phyloP scores from a whole-genome alignment of 2,797 vertebrate genomes.

The Onychomys leucogaster region DNA sequence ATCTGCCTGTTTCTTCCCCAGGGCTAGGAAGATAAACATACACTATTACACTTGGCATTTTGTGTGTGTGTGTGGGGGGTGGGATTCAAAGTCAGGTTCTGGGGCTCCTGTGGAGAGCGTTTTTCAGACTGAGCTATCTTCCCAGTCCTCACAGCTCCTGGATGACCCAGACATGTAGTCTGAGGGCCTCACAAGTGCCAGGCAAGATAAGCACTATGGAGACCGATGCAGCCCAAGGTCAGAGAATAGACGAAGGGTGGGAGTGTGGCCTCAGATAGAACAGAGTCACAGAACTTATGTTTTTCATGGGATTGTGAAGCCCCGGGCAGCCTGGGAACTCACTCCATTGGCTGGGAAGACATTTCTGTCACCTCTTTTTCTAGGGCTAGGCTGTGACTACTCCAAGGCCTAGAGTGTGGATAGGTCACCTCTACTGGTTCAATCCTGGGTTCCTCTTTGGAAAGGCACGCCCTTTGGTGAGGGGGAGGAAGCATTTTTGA shows the following conservation, averaged over 20 bases:
- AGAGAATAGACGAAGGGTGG: not conserved
- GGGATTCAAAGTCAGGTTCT: not conserved
- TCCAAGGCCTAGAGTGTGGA: not conserved
- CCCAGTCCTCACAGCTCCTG: not conserved
- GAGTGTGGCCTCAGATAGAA: not conserved
- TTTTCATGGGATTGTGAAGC: not conserved
- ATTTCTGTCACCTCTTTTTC: slow-evolving; percentile 10
- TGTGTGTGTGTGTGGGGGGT: too few species aligned
- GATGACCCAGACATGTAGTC: not conserved
- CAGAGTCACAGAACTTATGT: not conserved
- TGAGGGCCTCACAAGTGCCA: not conserved
- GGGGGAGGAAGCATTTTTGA: slow-evolving; percentile 77
- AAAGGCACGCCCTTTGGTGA: slow-evolving; percentile 58
- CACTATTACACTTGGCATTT: not conserved
- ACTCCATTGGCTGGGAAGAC: not conserved
- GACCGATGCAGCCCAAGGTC: not conserved
- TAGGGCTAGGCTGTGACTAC: not conserved
- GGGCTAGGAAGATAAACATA: not conserved
- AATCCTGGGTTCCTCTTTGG: slow-evolving; percentile 51
- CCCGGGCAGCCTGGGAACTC: not conserved
- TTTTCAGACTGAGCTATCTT: not conserved
- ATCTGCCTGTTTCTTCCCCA: not conserved
- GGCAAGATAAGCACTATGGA: not conserved
- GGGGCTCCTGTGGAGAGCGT: not conserved
- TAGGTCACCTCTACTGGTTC: not conserved